Evolutionary conservation across 1,140 invertebrate species (phyloP).

Genomic region (Euglossa dilemma): DNA sequence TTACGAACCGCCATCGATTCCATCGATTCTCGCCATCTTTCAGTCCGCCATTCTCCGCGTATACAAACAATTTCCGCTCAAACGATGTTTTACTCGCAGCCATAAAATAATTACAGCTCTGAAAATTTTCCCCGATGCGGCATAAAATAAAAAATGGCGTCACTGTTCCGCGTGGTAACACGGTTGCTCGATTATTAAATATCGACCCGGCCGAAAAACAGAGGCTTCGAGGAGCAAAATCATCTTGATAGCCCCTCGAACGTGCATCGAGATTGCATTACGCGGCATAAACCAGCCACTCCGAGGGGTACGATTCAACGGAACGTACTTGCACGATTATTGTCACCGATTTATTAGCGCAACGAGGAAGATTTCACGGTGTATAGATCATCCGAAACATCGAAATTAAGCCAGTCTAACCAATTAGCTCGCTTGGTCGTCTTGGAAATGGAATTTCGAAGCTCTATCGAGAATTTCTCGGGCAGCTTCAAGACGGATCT

Average conservation of each 20-base stretch:
- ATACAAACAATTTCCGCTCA: too few species aligned
- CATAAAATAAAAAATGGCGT: too few species aligned
- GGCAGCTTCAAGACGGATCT: background rate
- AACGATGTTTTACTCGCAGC: background rate
- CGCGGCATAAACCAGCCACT: background rate
- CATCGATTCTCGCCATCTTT: background rate
- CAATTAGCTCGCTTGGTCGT: background rate
- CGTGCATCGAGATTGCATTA: background rate
- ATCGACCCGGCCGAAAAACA: too few species aligned
- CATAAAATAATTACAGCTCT: background rate
- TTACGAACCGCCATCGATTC: background rate
- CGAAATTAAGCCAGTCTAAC: constrained; percentile 37
- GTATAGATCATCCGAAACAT: constrained; percentile 13
- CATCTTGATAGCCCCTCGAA: too few species aligned
- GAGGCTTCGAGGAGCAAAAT: too few species aligned
- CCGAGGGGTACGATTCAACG: background rate
- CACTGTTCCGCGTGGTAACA: too few species aligned
- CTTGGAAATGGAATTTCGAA: constrained; percentile 34
- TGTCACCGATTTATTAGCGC: constrained; percentile 5
- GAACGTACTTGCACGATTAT: background rate
- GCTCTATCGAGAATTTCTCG: background rate
- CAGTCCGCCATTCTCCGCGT: too few species aligned
- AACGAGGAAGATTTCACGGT: background rate
- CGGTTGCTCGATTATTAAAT: too few species aligned
- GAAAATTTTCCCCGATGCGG: too few species aligned